Evolutionary conservation across 1,140 invertebrate genomes (phyloP).

Genomic region (Lethocerus indicus): DNA sequence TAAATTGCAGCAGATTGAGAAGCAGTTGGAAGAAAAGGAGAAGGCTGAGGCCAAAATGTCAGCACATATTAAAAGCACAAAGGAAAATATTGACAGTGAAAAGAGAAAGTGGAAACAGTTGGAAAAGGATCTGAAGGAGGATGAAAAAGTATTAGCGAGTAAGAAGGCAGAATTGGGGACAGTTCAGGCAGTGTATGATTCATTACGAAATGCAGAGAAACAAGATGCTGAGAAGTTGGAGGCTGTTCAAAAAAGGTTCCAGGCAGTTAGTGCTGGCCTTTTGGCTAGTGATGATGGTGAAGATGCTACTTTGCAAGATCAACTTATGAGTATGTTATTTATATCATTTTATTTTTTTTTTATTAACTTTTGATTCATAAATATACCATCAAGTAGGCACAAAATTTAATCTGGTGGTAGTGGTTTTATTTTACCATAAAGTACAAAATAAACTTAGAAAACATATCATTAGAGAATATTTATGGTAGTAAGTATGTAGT

Average conservation of each 20-base stretch:
- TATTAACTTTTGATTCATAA: too few species aligned
- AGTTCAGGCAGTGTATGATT: slow-evolving; percentile 46
- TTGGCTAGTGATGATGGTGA: slow-evolving; percentile 63
- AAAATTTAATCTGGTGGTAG: too few species aligned
- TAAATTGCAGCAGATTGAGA: slow-evolving; percentile 44
- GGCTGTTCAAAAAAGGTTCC: slow-evolving; percentile 58
- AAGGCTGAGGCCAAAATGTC: slow-evolving; percentile 46
- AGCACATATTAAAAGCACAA: slow-evolving; percentile 46
- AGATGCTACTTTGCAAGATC: slow-evolving; percentile 73
- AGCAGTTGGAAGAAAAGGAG: slow-evolving; percentile 42
- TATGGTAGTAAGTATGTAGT: too few species aligned
- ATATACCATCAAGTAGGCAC: too few species aligned
- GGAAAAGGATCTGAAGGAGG: slow-evolving; percentile 45
- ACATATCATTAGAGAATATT: too few species aligned
- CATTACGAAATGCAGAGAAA: slow-evolving; percentile 46
- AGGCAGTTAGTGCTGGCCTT: slow-evolving; percentile 68
- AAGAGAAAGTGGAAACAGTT: slow-evolving; percentile 51
- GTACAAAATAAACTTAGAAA: too few species aligned
- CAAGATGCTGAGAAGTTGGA: slow-evolving; percentile 46
- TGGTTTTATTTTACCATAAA: too few species aligned
- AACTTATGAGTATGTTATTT: slow-evolving; percentile 51
- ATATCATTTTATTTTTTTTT: background rate
- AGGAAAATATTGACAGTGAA: slow-evolving; percentile 50
- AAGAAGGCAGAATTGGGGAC: slow-evolving; percentile 52
- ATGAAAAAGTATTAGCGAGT: slow-evolving; percentile 39